Evolutionary conservation across 2,797 vertebrate genomes (phyloP), one percentile per base, ranked within the genome.

Genomic region (Moxostoma hubbsi): DNA sequence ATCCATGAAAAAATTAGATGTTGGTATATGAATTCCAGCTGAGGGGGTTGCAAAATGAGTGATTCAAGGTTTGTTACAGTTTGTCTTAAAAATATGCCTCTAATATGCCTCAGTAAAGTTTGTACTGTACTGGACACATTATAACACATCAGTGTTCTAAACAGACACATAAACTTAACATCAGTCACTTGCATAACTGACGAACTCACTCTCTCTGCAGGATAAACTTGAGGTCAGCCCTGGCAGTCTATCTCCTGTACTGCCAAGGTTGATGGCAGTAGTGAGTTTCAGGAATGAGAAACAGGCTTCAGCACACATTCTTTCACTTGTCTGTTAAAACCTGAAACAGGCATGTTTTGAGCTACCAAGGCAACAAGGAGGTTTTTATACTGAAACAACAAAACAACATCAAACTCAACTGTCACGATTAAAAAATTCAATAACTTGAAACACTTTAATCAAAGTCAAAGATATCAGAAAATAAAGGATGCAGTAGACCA

Each of bases 221-320:
- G 73, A 67, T 57, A 69, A 82, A 63, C 68, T 69, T 53, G 24
- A 82, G 73, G 58, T 82, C 45, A 58, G 11, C 54, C 50, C 72
- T 67, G 68, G 64, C 74, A 61, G 36, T 68, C 18, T 63, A 45
- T 67, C 51, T 75, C 47, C 62, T 66, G 67, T 73, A 68, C 62
- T 81, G 51, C 57, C 65, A 78, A 54, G 18, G 65, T 62, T 61
- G 13, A 66, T 61, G 69, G 77, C 73, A 76, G 53, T 12, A 65
- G 66, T 53, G 24, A 61, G 64, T 18, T 68, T 64, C 0, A 54
- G 64, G 69, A 81, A 79, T 81, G 79, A 85, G 70, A 82, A 79
- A 80, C 67, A 77, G 78, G 49, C 53, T 80, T 75, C 63, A 47
- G 64, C 54, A 55, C 58, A 67, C 70, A 80, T 83, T 79, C 72